A percentile compares a stretch with the other conserved stretches of the same genome.
phyloP scores from a whole-genome alignment of 2,888 invertebrate species.

The Eugnorisma glareosa region DNA sequence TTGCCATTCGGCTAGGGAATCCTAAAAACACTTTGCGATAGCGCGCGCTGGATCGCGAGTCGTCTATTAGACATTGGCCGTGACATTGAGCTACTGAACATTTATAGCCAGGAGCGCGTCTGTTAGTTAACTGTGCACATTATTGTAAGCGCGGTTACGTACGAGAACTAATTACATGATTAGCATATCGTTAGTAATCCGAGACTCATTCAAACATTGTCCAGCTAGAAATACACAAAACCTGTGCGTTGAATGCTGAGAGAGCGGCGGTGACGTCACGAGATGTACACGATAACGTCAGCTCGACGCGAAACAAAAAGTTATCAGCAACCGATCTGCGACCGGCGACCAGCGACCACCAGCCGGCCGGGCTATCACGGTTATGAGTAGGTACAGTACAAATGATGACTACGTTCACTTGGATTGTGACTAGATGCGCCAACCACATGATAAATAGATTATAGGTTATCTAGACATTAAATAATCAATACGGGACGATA shows the following conservation, averaged over 20 bases:
- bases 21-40: too few species aligned
- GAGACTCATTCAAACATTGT: slow-evolving; percentile 42
- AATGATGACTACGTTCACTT: neutral
- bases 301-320: slow-evolving; percentile 30
- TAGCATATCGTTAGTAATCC: slow-evolving; percentile 47
- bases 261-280: slow-evolving; percentile 34
- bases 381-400: neutral
- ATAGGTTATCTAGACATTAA: neutral
- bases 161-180: slow-evolving; percentile 54
- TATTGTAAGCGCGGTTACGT: slow-evolving; percentile 23
- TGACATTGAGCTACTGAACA: slow-evolving; percentile 22
- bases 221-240: slow-evolving; percentile 25
- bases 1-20: too few species aligned
- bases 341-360: neutral
- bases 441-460: neutral
- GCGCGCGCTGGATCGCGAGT: neutral
- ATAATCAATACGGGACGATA: neutral
- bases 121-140: slow-evolving; percentile 10
- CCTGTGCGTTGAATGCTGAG: slow-evolving; percentile 16
- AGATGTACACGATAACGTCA: slow-evolving; percentile 25
- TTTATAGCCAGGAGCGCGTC: slow-evolving; percentile 13
- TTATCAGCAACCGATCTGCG: slow-evolving; percentile 36
- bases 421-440: neutral
- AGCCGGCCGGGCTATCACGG: too few species aligned
- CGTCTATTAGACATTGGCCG: slow-evolving; percentile 15